phyloP scores from a whole-genome alignment of 2,888 invertebrate genomes.

The Ephialtes manifestator region DNA sequence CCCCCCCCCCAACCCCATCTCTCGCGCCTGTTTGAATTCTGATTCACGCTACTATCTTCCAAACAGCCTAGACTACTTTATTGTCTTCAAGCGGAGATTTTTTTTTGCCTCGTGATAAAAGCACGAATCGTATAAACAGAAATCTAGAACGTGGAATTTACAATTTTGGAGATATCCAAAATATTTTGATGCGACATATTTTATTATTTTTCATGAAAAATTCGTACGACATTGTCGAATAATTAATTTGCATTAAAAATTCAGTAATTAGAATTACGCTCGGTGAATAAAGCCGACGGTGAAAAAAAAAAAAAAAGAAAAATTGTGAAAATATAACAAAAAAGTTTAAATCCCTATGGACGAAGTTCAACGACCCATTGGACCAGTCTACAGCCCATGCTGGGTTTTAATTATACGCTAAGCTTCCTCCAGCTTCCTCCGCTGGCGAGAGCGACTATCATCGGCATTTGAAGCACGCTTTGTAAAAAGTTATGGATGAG shows the following conservation, averaged over 20 bases:
- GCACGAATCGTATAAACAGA: slow-evolving; percentile 9
- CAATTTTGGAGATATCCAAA: not conserved
- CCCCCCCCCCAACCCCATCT: slow-evolving; percentile 41
- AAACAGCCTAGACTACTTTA: slow-evolving; percentile 48
- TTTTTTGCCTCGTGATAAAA: slow-evolving; percentile 36
- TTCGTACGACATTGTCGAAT: not conserved
- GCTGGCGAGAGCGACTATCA: not conserved
- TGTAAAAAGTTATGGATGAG: not conserved
- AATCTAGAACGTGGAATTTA: slow-evolving; percentile 16
- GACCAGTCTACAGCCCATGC: not conserved
- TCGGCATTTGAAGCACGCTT: not conserved
- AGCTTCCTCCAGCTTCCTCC: not conserved
- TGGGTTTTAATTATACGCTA: not conserved
- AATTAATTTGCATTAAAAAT: not conserved
- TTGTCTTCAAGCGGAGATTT: slow-evolving; percentile 45
- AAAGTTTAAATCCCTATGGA: not conserved
- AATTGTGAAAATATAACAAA: not conserved
- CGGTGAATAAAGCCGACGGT: not conserved
- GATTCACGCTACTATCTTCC: slow-evolving; percentile 65
- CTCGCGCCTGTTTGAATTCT: slow-evolving; percentile 47
- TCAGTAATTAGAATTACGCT: not conserved
- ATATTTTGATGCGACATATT: slow-evolving; percentile 6
- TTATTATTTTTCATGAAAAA: not conserved
- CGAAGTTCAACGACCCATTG: not conserved
- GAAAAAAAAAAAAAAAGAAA: too few species aligned